Percentiles rank a stretch among this genome's conserved stretches.
Evolutionary conservation across 2,888 invertebrate genomes (phyloP).

Genomic region (Nomada fucata): DNA sequence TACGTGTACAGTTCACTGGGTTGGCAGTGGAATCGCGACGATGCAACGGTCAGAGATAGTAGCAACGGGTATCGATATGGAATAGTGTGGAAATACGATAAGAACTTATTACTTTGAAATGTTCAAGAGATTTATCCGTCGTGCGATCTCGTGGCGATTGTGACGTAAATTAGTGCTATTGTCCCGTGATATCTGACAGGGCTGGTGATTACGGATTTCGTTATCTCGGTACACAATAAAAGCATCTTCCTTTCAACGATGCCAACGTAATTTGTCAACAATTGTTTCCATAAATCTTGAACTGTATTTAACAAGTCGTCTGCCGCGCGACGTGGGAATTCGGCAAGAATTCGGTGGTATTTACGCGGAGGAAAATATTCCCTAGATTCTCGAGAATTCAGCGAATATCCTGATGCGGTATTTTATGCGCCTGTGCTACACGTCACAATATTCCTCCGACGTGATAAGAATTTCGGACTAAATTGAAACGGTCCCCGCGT

Average conservation of each 20-base stretch:
- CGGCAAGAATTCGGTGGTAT: conserved; percentile 5
- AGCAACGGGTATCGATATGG: conserved; percentile 9
- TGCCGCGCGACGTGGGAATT: background rate
- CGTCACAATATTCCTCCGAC: background rate
- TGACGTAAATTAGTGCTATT: conserved; percentile 22
- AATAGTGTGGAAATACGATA: background rate
- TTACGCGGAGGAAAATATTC: background rate
- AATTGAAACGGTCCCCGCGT: too few relatives aligned
- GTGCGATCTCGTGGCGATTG: background rate
- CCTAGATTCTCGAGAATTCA: background rate
- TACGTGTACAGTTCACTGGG: too few relatives aligned
- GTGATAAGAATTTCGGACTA: background rate
- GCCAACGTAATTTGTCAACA: background rate
- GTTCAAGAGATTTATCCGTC: conserved; percentile 15
- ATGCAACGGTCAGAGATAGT: background rate
- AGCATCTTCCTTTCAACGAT: background rate
- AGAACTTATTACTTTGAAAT: background rate
- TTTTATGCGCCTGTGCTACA: background rate
- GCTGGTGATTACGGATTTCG: conserved; percentile 8
- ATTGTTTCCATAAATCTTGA: background rate
- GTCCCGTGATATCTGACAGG: conserved; percentile 16
- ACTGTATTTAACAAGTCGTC: background rate
- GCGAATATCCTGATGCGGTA: conserved; percentile 2
- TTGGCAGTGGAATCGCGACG: too few relatives aligned
- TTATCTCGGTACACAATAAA: conserved; percentile 6